These are phyloP conservation scores for Lagocephalus sceleratus DNA, from an alignment of 2,797 vertebrate species.

Conservation along the genomic window DNA sequence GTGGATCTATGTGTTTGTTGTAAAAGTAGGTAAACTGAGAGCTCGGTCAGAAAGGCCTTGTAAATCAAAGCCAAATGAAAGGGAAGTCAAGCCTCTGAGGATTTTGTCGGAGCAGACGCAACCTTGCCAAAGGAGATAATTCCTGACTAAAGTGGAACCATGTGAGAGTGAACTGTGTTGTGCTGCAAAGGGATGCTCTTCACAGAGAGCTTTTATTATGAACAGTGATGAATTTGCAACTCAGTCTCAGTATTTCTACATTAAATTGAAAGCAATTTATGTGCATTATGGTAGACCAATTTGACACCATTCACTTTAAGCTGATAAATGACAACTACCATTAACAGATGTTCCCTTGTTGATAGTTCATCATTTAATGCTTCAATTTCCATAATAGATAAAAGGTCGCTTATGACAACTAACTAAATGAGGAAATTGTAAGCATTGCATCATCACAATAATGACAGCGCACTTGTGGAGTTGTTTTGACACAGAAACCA, in stretches of 20 bases:
- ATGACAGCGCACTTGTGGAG: no score
- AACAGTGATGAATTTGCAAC: constrained; percentile 18
- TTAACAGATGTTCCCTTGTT: no score
- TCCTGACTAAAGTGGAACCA: constrained; percentile 66
- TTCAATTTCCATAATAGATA: no score
- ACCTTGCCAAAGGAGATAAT: constrained; percentile 53
- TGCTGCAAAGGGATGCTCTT: constrained; percentile 20
- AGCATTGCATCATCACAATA: no score
- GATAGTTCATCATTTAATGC: no score
- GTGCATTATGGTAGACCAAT: no score
- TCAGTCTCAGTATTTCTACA: constrained; percentile 6
- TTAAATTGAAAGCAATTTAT: not conserved
- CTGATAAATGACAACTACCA: no score
- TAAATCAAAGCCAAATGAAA: constrained; percentile 66
- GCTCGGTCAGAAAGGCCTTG: constrained; percentile 26
- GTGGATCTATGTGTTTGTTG: constrained; percentile 18
- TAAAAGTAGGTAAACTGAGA: constrained; percentile 4
- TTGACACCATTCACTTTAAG: no score
- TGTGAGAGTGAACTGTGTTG: constrained; percentile 46
- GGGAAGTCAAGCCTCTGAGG: constrained; percentile 42
- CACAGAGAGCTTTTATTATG: constrained; percentile 14
- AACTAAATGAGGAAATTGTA: no score
- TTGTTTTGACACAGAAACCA: not conserved
- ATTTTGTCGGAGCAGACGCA: constrained; percentile 41
- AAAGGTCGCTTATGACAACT: no score